These are phyloP conservation scores for Emmelina monodactyla DNA, from an alignment of 2,888 invertebrate species.

Conservation along the genomic window DNA sequence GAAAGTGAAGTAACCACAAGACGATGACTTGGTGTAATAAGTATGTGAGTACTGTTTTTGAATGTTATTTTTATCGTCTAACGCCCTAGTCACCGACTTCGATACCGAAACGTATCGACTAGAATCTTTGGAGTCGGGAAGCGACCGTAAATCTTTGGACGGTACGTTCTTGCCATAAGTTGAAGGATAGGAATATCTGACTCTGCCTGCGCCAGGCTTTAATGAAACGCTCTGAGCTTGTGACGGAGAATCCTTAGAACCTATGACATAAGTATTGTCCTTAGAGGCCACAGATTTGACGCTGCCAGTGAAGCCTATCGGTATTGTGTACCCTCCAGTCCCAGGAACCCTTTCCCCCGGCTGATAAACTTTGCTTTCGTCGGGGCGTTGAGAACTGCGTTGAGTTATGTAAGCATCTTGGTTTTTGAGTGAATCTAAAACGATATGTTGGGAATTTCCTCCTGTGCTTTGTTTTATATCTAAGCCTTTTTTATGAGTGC, in stretches of 20 bases:
- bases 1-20: constrained; percentile 87
- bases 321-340: constrained; percentile 71
- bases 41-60: constrained; percentile 79
- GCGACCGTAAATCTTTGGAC: constrained; percentile 42
- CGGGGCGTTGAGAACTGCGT: constrained; percentile 56
- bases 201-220: constrained; percentile 55
- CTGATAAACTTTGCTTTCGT: constrained; percentile 67
- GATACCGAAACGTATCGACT: constrained; percentile 80
- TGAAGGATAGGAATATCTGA: constrained; percentile 38
- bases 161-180: constrained; percentile 31
- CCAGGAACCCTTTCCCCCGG: constrained; percentile 74
- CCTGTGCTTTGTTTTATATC: constrained; percentile 56
- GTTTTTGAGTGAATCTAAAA: constrained; percentile 65
- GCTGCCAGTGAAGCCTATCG: constrained; percentile 72
- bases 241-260: constrained; percentile 66
- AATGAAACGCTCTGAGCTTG: constrained; percentile 72
- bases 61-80: constrained; percentile 68
- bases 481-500: constrained; percentile 32
- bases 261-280: constrained; percentile 63
- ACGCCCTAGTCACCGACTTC: constrained; percentile 79
- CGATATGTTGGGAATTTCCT: constrained; percentile 70
- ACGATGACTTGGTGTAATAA: constrained; percentile 86
- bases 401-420: constrained; percentile 70
- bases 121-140: constrained; percentile 43
- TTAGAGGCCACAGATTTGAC: constrained; percentile 72